Evolutionary conservation across 2,113 vertebrate species (phyloP), one percentile per base, ranked within the genome.

Genomic region (Vireo altiloquus): DNA sequence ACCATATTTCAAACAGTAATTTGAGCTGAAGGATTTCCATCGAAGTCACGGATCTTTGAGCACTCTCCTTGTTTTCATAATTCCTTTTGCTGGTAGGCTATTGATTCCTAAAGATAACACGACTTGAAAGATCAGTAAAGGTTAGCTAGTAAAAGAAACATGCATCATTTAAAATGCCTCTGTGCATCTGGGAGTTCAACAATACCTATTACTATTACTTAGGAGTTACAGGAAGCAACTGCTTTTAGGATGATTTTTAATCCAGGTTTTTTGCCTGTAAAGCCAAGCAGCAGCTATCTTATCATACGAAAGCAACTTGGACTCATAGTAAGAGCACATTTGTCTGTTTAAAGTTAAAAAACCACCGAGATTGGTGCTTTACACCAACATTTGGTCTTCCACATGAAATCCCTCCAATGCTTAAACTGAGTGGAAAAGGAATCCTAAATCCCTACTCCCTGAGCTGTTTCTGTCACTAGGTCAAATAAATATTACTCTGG

Each of bases 71-170:
- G 50, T 6, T 87, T 87, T 50, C 94, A 71, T 71, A 68, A 70
- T 56, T 76, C 59, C 75, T 93, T 85, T 61, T 78, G 14, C 91
- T 65, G 57, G 44, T 79, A 60, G 77, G 24, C 68, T 95, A 94
- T 95, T 46, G 91, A 95, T 97, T 92, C 70, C 50, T 69, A 64
- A 64, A 92, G 89, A 92, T 91, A 97, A 94, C 83, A 76, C 1
- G 57, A 50, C 93, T 82, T 35, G 69, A 87, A 77, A 95, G 87
- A 92, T 89, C 69, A 42, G 66, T 39, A 76, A 82, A 92, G 91
- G 87, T 91, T 96, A 89, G 69, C 57, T 89, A 71, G 87, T 60
- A 79, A 95, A 87, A 90, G 78, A 95, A 91, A 90, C 82, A 87
- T 89, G 49, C 78, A 91, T 94, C 53, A 79, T 87, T 91, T 85